Percentiles rank a stretch among this genome's conserved stretches.
Evolutionary conservation across 2,797 vertebrate species (phyloP).

Genomic region (Labeo calbasu): DNA sequence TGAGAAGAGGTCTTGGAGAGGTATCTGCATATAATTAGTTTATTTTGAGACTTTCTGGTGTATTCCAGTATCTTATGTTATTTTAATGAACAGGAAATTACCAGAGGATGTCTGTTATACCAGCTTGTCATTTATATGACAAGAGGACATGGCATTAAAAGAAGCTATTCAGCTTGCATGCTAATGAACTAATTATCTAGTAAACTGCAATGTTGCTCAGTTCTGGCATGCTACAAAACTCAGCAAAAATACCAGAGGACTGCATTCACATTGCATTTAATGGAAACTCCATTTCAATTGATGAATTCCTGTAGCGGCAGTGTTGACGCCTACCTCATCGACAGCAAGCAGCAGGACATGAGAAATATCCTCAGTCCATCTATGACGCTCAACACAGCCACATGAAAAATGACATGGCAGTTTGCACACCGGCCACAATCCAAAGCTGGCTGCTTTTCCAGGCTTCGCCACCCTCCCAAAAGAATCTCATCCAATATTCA

Average conservation of each 20-base stretch:
- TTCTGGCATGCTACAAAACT: neutral
- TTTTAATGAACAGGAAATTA: slow-evolving; percentile 12
- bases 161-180: neutral
- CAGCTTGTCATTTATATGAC: slow-evolving; percentile 5
- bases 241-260: neutral
- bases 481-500: slow-evolving; percentile 11
- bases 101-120: neutral
- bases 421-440: neutral
- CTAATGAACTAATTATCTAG: neutral
- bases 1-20: neutral
- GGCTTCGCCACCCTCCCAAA: neutral
- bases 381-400: slow-evolving; percentile 4
- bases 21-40: neutral
- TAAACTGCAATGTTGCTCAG: neutral
- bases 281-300: slow-evolving; percentile 17
- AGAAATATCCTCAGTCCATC: slow-evolving; percentile 33
- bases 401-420: slow-evolving; percentile 20
- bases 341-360: neutral
- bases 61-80: neutral
- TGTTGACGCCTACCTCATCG: neutral
- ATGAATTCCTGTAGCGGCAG: slow-evolving; percentile 23
- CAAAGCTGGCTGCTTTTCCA: slow-evolving; percentile 5
- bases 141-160: neutral
- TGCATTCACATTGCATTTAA: neutral
- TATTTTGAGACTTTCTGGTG: neutral